phyloP scores from a whole-genome alignment of 2,888 invertebrate species.

The Andrena minutula region DNA sequence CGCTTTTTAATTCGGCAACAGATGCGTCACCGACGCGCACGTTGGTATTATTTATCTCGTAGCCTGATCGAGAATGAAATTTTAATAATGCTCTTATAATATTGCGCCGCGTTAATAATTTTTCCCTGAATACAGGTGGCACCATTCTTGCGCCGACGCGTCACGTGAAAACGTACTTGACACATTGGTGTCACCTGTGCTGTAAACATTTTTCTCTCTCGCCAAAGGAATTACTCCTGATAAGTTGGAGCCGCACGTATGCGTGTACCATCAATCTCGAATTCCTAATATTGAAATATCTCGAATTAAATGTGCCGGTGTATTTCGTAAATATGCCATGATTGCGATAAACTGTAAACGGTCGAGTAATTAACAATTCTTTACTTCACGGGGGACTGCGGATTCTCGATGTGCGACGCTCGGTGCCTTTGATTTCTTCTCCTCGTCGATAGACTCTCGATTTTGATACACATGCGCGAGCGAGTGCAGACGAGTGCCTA shows the following conservation, averaged over 20 bases:
- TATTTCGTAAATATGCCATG: slow-evolving; percentile 12
- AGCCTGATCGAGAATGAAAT: background rate
- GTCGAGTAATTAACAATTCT: slow-evolving; percentile 20
- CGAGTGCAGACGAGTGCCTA: background rate
- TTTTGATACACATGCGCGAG: background rate
- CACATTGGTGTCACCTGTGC: slow-evolving; percentile 38
- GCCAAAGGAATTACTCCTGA: slow-evolving; percentile 12
- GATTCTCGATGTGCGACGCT: background rate
- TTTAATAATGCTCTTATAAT: background rate
- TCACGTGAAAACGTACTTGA: slow-evolving; percentile 21
- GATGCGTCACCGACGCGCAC: background rate
- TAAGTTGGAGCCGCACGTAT: background rate
- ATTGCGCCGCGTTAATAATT: slow-evolving; percentile 15
- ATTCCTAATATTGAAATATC: slow-evolving; percentile 30
- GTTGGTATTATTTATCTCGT: background rate
- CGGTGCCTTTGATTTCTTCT: background rate
- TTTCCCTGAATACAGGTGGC: slow-evolving; percentile 18
- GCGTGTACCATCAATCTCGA: background rate
- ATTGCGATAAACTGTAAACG: background rate
- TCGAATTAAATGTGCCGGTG: slow-evolving; percentile 9
- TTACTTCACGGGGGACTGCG: background rate
- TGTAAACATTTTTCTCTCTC: slow-evolving; percentile 15
- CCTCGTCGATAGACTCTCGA: background rate
- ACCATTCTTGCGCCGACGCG: slow-evolving; percentile 43
- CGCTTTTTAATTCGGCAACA: slow-evolving; percentile 3